Base-by-base conservation (phyloP, 2,113 vertebrate genomes). In the Stigmatopora nigra region DNA sequence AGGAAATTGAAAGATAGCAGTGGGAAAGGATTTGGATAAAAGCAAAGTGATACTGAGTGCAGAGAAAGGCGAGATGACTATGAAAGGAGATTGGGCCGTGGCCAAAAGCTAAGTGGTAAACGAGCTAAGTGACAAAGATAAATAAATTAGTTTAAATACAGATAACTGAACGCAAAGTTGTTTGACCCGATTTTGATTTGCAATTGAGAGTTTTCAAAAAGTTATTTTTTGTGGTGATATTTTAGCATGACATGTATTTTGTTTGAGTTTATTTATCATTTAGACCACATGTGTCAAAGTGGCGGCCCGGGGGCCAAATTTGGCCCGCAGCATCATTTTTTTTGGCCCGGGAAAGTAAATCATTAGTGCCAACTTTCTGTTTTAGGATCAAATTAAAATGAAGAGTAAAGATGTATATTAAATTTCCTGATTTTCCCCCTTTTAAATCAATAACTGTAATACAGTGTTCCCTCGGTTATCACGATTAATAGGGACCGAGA, bases 1-100 rank as follows among this genome's bases (percentile, higher is more conserved):
- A 89, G 84, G 83, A 91, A 90, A 90, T 86, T 90, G 88, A 87
- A 90, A 76, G 80, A 84, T 63, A 80, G 76, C 72, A 78, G 84
- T 73, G 69, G 79, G 80, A 81, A 78, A 75, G 63, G 71, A 75
- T 79, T 74, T 67, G 75, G 73, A 76, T 78, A 73, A 78, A 69
- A 71, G 78, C 51, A 60, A 44, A 81, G 67, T 68, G 78, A 79
- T 71, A 65, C 41, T 66, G 49, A 70, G 61, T 64, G 72, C 46
- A 49, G 52, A 36, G 63, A 67, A 25, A 48, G 64, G 62, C 56
- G 11, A 10, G 22, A 68, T 3, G 31, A 70, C 36, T 45, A 61
- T 61, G 53, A 60, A 60, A 45, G 8, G 20, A 45, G 12, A 11
- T 63, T 63, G 61, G 74, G 78, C 38, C 1, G 0, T 1, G 7